Evolutionary conservation across 2,113 vertebrate genomes (phyloP), one percentile per base, ranked within the genome.

Genomic region (Megaceryle maxima): DNA sequence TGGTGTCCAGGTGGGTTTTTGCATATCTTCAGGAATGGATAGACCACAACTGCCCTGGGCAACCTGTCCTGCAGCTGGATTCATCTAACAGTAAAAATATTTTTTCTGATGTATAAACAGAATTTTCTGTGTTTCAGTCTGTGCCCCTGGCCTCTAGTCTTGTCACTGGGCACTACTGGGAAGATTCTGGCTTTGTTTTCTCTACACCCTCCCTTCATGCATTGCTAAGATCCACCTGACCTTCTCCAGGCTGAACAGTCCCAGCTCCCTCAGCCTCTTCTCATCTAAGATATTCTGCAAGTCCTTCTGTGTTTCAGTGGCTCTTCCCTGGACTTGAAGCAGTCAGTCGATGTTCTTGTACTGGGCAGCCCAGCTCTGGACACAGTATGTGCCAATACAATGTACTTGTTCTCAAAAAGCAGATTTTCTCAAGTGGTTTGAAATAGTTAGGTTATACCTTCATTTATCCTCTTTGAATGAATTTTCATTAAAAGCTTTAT

Each of bases 401-500:
- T 6, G 11, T 19, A 37, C 56, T 53, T 44, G 37, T 12, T 91
- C 64, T 56, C 74, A 31, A 81, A 88, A 84, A 15, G 5, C 13
- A 55, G 20, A 39, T 33, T 48, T 59, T 68, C 60, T 55, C 53
- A 69, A 76, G 35, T 37, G 20, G 46, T 59, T 56, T 57, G n/a
- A 84, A 72, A 50, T 41, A 19, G 9, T 31, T 53, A 7, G 15
- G 39, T 46, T 57, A 66, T 15, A 43, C 10, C 17, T 66, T 87
- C 66, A 83, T 87, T 93, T 59, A 73, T 46, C 44, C 15, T 85
- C 43, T 41, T 88, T 16, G 84, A 78, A 81, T 57, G 44, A 89
- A 70, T 92, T 94, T 92, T 66, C 74, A 87, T 78, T 89, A 85
- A 94, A 96, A 89, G 83, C 44, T 88, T 1, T 76, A 68, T 63